Conservation (phyloP, 1,140 invertebrate genomes). For the Arctopsyche grandis region DNA sequence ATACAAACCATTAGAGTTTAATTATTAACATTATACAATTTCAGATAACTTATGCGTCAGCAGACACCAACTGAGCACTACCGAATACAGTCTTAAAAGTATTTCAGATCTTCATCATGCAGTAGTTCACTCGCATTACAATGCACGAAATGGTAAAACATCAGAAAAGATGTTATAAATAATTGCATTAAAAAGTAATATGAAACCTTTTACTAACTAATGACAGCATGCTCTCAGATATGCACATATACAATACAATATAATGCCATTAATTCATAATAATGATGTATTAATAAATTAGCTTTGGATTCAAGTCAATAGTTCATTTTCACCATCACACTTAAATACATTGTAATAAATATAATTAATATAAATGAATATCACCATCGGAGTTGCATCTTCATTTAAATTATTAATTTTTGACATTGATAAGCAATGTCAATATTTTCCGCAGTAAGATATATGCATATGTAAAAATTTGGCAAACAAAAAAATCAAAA, state of each 20-base stretch:
- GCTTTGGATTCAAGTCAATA: no score
- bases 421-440: not conserved
- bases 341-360: not conserved
- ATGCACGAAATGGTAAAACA: no score
- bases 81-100: not conserved
- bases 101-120: constrained; percentile 15
- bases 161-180: not conserved
- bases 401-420: not conserved
- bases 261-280: no score
- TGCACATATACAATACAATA: no score
- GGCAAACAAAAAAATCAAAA: not conserved
- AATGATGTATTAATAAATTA: no score
- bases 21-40: not conserved
- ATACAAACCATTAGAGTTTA: constrained; percentile 21
- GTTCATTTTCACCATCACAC: not conserved
- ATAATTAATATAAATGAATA: not conserved
- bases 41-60: not conserved
- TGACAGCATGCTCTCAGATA: not conserved
- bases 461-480: not conserved
- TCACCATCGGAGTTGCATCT: not conserved
- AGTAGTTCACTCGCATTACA: not conserved
- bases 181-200: not conserved
- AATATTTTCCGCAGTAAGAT: not conserved
- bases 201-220: not conserved
- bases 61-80: not conserved